Conservation (phyloP, 2,113 vertebrate genomes). For the Abramis brama region DNA sequence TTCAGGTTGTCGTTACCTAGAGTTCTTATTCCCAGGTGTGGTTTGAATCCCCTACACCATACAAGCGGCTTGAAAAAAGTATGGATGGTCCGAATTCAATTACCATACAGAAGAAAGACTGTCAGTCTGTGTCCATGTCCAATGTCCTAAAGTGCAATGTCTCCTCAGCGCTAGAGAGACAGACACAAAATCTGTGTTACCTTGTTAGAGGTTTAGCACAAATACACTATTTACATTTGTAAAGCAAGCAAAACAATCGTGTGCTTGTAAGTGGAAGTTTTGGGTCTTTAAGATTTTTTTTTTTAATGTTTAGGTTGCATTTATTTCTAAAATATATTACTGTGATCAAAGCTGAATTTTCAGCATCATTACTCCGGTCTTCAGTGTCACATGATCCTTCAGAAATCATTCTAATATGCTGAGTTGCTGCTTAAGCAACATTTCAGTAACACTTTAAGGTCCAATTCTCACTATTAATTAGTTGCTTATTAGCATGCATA, state of each 20-base stretch:
- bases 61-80: neutral
- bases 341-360: neutral
- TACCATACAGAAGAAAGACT: neutral
- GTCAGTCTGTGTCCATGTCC: slow-evolving; percentile 23
- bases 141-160: neutral
- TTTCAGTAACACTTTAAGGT: neutral
- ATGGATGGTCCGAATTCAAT: neutral
- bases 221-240: neutral
- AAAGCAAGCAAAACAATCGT: neutral
- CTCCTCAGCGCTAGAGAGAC: neutral
- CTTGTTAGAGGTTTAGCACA: neutral
- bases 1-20: neutral
- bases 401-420: neutral
- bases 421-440: neutral
- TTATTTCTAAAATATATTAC: neutral
- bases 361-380: neutral
- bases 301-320: neutral
- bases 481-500: no score
- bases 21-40: neutral
- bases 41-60: neutral
- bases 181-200: neutral
- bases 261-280: neutral
- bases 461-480: no score
- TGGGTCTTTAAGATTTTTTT: no score
- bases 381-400: neutral